Conservation (phyloP, 2,113 vertebrate species). For the Onychostruthus taczanowskii region DNA sequence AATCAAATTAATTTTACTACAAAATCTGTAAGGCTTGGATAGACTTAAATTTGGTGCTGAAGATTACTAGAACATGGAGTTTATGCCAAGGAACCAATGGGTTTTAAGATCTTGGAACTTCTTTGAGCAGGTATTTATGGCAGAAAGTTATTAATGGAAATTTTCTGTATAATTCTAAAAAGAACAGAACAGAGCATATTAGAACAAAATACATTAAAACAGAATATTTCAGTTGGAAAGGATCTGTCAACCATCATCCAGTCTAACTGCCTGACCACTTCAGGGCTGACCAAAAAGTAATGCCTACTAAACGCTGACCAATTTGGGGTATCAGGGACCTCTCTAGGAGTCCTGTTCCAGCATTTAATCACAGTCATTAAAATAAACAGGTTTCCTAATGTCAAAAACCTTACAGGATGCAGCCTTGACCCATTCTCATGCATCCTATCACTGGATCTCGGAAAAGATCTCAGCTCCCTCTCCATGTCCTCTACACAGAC, state of each 20-base stretch:
- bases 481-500: background rate
- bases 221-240: background rate
- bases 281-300: background rate
- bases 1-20: background rate
- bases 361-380: background rate
- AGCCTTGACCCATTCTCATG: background rate
- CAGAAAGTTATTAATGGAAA: background rate
- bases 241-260: accelerated
- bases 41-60: background rate
- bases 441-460: accelerated
- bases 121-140: background rate
- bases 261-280: background rate
- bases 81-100: background rate
- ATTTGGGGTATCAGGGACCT: background rate
- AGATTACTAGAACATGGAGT: background rate
- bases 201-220: background rate
- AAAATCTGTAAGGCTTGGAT: background rate
- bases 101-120: background rate
- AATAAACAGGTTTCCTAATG: background rate
- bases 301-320: background rate
- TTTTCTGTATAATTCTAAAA: background rate
- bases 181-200: background rate
- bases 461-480: background rate
- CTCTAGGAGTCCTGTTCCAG: background rate
- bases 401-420: too few species aligned